A percentile compares a stretch with the other conserved stretches of the same genome.
phyloP scores from a whole-genome alignment of 2,113 vertebrate species.

The Danionella cerebrum region DNA sequence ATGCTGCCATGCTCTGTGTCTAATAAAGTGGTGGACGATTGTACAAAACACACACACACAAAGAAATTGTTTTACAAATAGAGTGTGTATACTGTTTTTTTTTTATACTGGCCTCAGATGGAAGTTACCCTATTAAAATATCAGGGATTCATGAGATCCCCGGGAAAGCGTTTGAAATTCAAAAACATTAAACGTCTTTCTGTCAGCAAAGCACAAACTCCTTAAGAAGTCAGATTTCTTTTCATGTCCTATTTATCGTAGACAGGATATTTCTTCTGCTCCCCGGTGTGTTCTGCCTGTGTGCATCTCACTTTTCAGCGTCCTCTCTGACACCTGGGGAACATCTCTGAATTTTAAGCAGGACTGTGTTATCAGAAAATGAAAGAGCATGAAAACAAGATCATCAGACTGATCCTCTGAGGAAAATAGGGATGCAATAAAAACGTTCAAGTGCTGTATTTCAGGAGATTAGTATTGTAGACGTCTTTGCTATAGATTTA shows the following conservation, averaged over 20 bases:
- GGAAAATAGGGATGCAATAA: background rate
- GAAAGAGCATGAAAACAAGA: background rate
- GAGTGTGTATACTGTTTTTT: too few species aligned
- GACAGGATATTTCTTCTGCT: background rate
- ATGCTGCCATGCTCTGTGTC: too few species aligned
- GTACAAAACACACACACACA: too few species aligned
- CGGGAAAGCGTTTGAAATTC: background rate
- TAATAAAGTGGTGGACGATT: too few species aligned
- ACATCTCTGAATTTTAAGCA: slow-evolving; percentile 28
- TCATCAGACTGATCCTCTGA: background rate
- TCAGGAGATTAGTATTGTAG: too few species aligned
- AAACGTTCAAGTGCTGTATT: background rate
- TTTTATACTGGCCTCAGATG: too few species aligned
- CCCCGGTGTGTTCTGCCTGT: slow-evolving; percentile 3
- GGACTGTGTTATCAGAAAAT: background rate
- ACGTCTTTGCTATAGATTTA: too few species aligned
- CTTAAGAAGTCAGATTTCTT: too few species aligned
- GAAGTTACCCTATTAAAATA: too few species aligned
- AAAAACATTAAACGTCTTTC: background rate
- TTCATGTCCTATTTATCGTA: slow-evolving; percentile 20
- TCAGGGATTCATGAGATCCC: too few species aligned
- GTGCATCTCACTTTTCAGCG: slow-evolving; percentile 25
- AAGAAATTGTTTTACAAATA: too few species aligned
- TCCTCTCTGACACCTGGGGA: slow-evolving; percentile 8
- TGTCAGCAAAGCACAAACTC: too few species aligned